Evolutionary conservation across 2,888 invertebrate genomes (phyloP).

Genomic region (Apamea sordens): DNA sequence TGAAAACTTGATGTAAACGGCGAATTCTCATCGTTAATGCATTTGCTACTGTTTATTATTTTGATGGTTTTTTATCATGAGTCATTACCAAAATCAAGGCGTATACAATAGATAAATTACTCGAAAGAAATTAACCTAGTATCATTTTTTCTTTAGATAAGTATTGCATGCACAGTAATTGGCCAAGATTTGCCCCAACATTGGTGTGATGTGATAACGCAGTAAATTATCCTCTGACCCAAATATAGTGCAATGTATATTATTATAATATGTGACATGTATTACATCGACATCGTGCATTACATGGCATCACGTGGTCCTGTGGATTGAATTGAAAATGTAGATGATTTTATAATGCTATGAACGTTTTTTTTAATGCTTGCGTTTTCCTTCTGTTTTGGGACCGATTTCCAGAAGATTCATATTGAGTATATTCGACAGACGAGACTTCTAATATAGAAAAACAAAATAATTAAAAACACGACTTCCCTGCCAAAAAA

Average conservation of each 20-base stretch:
- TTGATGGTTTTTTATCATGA: not conserved
- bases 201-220: not conserved
- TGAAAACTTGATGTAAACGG: not conserved
- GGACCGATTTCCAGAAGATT: not conserved
- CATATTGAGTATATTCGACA: not conserved
- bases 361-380: not conserved
- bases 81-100: constrained; percentile 3
- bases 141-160: not conserved
- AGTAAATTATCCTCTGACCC: constrained; percentile 23
- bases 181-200: not conserved
- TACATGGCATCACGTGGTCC: not conserved
- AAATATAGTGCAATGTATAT: not conserved
- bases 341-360: not conserved
- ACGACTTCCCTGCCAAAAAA: no score
- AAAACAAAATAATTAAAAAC: no score
- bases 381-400: constrained; percentile 2
- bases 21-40: not conserved
- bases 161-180: not conserved
- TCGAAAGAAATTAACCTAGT: not conserved
- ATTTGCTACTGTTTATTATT: not conserved
- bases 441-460: not conserved
- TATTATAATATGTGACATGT: not conserved
- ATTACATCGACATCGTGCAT: not conserved
- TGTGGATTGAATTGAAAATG: not conserved
- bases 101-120: constrained; percentile 4